These are phyloP conservation scores for Cygnus olor DNA, from an alignment of 2,797 vertebrate species.

Conservation along the genomic window DNA sequence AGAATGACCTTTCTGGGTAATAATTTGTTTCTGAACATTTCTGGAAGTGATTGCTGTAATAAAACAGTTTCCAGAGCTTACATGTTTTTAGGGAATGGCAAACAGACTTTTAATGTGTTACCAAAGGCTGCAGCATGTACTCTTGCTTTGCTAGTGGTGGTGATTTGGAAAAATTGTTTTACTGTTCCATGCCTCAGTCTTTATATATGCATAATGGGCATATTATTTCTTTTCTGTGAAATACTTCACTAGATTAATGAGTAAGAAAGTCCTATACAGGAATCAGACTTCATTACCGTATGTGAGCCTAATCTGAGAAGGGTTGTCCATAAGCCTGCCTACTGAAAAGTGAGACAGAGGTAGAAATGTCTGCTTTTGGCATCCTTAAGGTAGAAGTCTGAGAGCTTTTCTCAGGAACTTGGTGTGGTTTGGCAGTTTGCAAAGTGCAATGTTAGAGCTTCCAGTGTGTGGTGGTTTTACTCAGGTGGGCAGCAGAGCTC, in stretches of 20 bases:
- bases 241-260: background rate
- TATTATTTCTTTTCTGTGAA: background rate
- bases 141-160: background rate
- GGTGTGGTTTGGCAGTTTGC: background rate
- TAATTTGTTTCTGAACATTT: constrained; percentile 15
- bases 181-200: background rate
- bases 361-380: background rate
- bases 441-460: constrained; percentile 8
- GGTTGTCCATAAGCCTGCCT: background rate
- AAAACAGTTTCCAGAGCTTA: background rate
- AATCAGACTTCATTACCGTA: background rate
- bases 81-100: background rate
- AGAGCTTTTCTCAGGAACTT: background rate
- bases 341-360: background rate
- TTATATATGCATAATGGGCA: background rate
- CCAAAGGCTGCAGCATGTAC: background rate
- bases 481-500: too few species aligned
- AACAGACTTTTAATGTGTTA: background rate
- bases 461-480: background rate
- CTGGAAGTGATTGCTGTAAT: background rate
- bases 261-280: background rate
- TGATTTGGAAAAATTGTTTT: background rate
- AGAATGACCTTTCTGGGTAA: constrained; percentile 9
- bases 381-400: background rate
- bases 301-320: background rate